A percentile compares a stretch with the other conserved stretches of the same genome.
Conservation (phyloP, 2,797 vertebrate species). For the Hafferia zeledoni region DNA sequence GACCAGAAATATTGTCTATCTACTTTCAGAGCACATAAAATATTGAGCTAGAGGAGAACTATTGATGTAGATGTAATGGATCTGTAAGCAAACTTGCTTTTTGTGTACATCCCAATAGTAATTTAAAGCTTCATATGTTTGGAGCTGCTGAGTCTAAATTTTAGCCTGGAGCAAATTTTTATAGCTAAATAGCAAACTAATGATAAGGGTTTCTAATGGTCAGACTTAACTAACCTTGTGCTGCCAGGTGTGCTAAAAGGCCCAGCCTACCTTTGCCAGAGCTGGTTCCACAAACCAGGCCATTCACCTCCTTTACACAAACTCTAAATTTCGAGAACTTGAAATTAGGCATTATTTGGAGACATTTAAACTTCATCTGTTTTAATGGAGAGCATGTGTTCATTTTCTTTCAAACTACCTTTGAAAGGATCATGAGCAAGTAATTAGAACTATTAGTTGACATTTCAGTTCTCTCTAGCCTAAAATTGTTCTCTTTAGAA, state of each 20-base stretch:
- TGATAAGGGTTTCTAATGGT: constrained; percentile 28
- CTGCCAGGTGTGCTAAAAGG: not conserved
- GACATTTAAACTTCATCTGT: constrained; percentile 3
- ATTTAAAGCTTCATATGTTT: not conserved
- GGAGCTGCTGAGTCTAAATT: constrained; percentile 33
- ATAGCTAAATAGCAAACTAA: constrained; percentile 1
- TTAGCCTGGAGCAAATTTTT: constrained; percentile 39
- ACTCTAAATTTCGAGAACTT: not conserved
- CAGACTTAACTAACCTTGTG: not conserved
- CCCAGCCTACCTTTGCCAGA: not conserved
- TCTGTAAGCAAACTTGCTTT: constrained; percentile 22
- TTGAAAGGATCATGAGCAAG: constrained; percentile 3
- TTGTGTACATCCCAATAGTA: constrained; percentile 26
- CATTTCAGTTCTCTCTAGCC: not conserved
- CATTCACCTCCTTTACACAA: not conserved
- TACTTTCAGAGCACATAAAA: constrained; percentile 10
- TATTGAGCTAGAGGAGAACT: constrained; percentile 16
- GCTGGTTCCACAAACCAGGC: not conserved
- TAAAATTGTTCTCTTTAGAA: constrained; percentile 19
- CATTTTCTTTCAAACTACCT: constrained; percentile 44
- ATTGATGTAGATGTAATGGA: not conserved
- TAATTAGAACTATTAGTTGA: constrained; percentile 48
- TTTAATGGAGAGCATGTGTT: constrained; percentile 12
- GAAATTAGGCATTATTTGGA: constrained; percentile 4
- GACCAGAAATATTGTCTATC: not conserved